These are phyloP conservation scores for Nysson spinosus DNA, from an alignment of 2,888 invertebrate genomes.

Conservation along the genomic window DNA sequence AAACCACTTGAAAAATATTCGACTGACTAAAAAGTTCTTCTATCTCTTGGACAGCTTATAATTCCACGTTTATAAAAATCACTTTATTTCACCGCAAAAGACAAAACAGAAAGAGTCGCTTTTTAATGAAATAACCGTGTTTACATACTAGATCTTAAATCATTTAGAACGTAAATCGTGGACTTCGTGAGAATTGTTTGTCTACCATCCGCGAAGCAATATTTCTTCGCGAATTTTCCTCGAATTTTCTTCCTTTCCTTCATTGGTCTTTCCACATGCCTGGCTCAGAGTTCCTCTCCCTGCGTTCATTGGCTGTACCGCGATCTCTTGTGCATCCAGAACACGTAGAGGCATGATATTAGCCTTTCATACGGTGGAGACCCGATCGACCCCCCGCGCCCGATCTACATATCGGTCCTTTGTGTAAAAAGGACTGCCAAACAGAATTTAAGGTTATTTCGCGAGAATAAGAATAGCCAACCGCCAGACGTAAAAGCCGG, in stretches of 20 bases:
- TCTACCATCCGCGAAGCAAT: constrained; percentile 58
- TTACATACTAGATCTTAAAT: too few species aligned
- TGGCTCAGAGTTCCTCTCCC: constrained; percentile 24
- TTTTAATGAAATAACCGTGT: too few species aligned
- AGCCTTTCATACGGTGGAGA: constrained; percentile 74
- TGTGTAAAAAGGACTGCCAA: constrained; percentile 76
- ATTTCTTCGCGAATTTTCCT: constrained; percentile 60
- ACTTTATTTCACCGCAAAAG: too few species aligned
- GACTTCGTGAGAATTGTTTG: constrained; percentile 53
- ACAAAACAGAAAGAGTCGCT: too few species aligned
- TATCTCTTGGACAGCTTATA: too few species aligned
- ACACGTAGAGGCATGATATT: constrained; percentile 75
- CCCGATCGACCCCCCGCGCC: constrained; percentile 60
- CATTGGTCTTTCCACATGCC: constrained; percentile 15
- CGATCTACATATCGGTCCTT: constrained; percentile 76
- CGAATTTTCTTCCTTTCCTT: constrained; percentile 37
- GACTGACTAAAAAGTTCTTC: too few species aligned
- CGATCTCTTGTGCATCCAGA: constrained; percentile 59
- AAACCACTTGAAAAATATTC: too few species aligned
- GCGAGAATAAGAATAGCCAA: constrained; percentile 73
- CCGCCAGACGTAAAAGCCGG: constrained; percentile 37
- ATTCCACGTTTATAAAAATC: too few species aligned
- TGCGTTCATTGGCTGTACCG: constrained; percentile 29
- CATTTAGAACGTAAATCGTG: too few species aligned
- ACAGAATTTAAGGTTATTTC: constrained; percentile 76